Percentiles rank a stretch among this genome's conserved stretches.
phyloP scores from a whole-genome alignment of 2,797 vertebrate genomes.

The Rhinichthys osculus region DNA sequence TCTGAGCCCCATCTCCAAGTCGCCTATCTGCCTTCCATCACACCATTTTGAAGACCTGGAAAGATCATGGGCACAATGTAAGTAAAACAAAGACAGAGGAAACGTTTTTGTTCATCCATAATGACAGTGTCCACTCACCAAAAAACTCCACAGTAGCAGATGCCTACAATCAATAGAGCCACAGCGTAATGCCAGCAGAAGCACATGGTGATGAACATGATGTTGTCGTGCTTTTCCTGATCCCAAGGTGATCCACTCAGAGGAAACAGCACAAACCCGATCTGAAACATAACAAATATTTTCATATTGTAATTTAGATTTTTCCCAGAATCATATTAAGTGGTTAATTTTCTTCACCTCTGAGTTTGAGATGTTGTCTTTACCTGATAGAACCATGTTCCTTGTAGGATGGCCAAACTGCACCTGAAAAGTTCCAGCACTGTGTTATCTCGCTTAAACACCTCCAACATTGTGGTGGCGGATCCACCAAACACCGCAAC shows the following conservation, averaged over 20 bases:
- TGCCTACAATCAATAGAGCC: constrained; percentile 72
- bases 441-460: constrained; percentile 82
- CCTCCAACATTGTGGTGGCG: constrained; percentile 79
- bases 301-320: neutral
- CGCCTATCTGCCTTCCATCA: constrained; percentile 48
- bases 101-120: neutral
- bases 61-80: neutral
- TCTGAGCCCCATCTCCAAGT: constrained; percentile 81
- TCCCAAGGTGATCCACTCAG: constrained; percentile 85
- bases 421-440: constrained; percentile 85
- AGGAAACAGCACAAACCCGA: constrained; percentile 92
- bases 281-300: constrained; percentile 74
- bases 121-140: constrained; percentile 77
- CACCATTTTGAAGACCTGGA: constrained; percentile 75
- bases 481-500: constrained; percentile 80
- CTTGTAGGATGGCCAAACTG: constrained; percentile 84
- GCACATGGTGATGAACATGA: constrained; percentile 91
- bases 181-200: constrained; percentile 91
- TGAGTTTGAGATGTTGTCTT: neutral
- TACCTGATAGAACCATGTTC: constrained; percentile 97
- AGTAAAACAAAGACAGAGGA: neutral
- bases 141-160: constrained; percentile 73
- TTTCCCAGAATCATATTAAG: neutral
- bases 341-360: neutral
- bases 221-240: constrained; percentile 72